These are phyloP conservation scores for Phymanthus crucifer DNA, from an alignment of 92 coral and sea anemone genomes.

Conservation along the genomic window DNA sequence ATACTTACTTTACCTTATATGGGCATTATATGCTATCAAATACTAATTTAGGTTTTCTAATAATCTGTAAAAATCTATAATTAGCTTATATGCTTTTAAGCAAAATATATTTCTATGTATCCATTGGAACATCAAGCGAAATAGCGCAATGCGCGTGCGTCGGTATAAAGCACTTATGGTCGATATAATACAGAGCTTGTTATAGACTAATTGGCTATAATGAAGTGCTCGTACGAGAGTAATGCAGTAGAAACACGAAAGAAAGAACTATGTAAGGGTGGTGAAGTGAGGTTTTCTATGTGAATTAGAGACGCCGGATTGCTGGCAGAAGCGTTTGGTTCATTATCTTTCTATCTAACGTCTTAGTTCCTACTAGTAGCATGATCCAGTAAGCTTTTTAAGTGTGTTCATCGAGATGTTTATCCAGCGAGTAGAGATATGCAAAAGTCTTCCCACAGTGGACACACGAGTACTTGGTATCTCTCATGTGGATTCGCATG, in stretches of 20 bases:
- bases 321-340: too few species aligned
- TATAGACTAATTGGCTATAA: too few species aligned
- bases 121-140: background rate
- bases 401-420: slow-evolving; percentile 55
- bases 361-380: too few species aligned
- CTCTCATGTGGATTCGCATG: slow-evolving; percentile 64
- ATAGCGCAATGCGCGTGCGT: too few species aligned
- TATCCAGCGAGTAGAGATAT: slow-evolving; percentile 57
- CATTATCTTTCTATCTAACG: background rate
- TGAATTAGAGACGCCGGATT: too few species aligned
- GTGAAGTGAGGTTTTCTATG: too few species aligned
- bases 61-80: background rate
- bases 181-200: too few species aligned
- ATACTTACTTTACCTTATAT: background rate
- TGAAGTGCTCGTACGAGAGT: too few species aligned
- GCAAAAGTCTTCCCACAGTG: slow-evolving; percentile 68
- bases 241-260: background rate
- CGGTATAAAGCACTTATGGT: too few species aligned
- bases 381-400: background rate
- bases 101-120: background rate
- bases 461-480: slow-evolving; percentile 47
- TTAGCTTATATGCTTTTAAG: background rate
- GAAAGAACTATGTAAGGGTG: too few species aligned
- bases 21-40: background rate
- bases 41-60: background rate